These are phyloP conservation scores for Solenodon paradoxus DNA, from an alignment of 2,113 vertebrate genomes.

Conservation along the genomic window DNA sequence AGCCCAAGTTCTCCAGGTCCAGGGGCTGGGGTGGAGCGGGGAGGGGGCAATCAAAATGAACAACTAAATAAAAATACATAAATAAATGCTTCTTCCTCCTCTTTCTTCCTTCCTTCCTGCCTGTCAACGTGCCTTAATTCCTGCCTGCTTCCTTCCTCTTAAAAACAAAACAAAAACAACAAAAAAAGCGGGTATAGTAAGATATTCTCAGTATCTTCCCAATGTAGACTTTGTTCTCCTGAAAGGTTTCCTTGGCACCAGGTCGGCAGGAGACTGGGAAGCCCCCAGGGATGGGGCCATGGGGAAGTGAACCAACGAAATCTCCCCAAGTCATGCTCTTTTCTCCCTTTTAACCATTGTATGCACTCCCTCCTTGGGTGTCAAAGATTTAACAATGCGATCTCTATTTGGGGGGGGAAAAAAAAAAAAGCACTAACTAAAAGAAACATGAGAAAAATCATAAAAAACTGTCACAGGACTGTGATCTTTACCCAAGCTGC, in stretches of 20 bases:
- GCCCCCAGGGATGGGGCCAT: rapidly evolving
- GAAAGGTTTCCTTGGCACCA: neutral
- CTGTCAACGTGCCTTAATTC: no score
- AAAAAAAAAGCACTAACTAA: neutral
- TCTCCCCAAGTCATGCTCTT: neutral
- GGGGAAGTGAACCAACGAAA: neutral
- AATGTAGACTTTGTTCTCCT: rapidly evolving
- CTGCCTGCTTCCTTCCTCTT: no score
- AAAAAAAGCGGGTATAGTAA: no score
- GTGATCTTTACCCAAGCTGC: conserved; percentile 49
- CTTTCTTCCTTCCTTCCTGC: no score
- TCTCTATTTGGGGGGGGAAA: neutral
- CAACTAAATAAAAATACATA: no score
- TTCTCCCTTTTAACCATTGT: neutral
- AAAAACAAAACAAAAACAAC: no score
- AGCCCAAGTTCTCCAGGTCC: no score
- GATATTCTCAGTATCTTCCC: neutral
- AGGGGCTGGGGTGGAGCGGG: no score
- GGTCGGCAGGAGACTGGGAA: neutral
- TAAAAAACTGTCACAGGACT: conserved; percentile 10
- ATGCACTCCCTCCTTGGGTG: neutral
- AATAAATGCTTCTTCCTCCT: no score
- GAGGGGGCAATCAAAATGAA: no score
- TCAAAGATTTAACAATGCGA: neutral
- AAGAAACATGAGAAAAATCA: conserved; percentile 18